These are phyloP conservation scores for Protosalanx chinensis DNA, from an alignment of 2,797 vertebrate genomes.

Conservation along the genomic window DNA sequence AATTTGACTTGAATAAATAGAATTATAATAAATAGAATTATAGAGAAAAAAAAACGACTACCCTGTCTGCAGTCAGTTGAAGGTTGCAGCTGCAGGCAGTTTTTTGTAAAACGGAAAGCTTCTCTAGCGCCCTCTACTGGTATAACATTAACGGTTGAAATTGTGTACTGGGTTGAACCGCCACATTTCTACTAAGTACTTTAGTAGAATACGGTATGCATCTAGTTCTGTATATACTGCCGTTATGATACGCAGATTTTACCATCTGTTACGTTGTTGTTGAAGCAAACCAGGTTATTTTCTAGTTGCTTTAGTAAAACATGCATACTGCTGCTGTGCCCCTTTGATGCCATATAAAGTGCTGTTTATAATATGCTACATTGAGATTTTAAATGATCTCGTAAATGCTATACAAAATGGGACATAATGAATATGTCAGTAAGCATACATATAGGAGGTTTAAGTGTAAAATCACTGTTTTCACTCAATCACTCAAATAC, in stretches of 20 bases:
- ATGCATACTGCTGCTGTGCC: not conserved
- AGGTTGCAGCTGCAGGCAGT: not conserved
- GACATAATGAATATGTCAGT: not conserved
- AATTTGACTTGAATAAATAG: no score
- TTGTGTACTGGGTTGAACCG: not conserved
- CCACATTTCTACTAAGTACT: not conserved
- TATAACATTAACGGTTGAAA: not conserved
- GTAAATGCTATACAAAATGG: not conserved
- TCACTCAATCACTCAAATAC: no score
- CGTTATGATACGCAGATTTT: not conserved
- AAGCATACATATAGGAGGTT: not conserved
- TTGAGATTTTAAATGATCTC: not conserved
- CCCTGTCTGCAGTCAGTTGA: not conserved
- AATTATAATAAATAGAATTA: no score
- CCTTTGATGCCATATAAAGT: not conserved
- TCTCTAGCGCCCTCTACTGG: slow-evolving; percentile 22
- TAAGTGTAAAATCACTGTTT: no score
- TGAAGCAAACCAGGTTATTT: not conserved
- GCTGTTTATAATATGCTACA: not conserved
- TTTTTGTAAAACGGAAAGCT: not conserved
- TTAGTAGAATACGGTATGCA: not conserved
- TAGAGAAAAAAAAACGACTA: no score
- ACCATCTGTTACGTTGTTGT: not conserved
- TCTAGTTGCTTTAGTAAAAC: not conserved
- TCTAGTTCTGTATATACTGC: not conserved